phyloP scores from a whole-genome alignment of 1,140 invertebrate species.

The Planococcus citri region DNA sequence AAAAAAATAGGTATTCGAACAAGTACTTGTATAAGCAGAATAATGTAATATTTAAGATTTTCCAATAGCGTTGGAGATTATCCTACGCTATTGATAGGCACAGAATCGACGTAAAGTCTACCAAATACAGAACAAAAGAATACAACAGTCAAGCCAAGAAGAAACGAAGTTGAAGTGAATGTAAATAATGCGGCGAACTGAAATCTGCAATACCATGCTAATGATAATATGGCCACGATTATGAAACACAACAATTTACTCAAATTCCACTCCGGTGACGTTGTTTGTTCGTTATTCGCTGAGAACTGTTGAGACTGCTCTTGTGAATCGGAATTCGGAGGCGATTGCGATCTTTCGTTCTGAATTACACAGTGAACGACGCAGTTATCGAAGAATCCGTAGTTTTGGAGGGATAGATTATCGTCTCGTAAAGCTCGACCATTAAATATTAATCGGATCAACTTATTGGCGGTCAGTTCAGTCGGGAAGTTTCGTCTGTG shows the following conservation, averaged over 20 bases:
- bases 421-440: slow-evolving; percentile 70
- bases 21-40: too few relatives aligned
- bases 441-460: slow-evolving; percentile 75
- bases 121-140: slow-evolving; percentile 42
- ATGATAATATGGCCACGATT: slow-evolving; percentile 35
- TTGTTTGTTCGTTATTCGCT: slow-evolving; percentile 33
- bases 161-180: slow-evolving; percentile 44
- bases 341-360: slow-evolving; percentile 35
- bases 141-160: slow-evolving; percentile 45
- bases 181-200: slow-evolving; percentile 49
- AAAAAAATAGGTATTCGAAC: too few relatives aligned
- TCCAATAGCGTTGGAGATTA: neutral
- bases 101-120: slow-evolving; percentile 36
- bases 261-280: slow-evolving; percentile 31
- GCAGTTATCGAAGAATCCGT: slow-evolving; percentile 70
- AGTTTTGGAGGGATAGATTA: slow-evolving; percentile 55
- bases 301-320: slow-evolving; percentile 31
- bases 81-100: neutral
- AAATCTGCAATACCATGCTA: slow-evolving; percentile 49
- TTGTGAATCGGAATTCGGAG: slow-evolving; percentile 27
- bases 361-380: slow-evolving; percentile 78
- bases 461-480: slow-evolving; percentile 60
- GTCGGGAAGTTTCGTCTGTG: slow-evolving; percentile 65
- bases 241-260: slow-evolving; percentile 37
- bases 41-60: too few relatives aligned